Base-by-base conservation (phyloP, 2,888 invertebrate genomes). In the Synergus japonicus region DNA sequence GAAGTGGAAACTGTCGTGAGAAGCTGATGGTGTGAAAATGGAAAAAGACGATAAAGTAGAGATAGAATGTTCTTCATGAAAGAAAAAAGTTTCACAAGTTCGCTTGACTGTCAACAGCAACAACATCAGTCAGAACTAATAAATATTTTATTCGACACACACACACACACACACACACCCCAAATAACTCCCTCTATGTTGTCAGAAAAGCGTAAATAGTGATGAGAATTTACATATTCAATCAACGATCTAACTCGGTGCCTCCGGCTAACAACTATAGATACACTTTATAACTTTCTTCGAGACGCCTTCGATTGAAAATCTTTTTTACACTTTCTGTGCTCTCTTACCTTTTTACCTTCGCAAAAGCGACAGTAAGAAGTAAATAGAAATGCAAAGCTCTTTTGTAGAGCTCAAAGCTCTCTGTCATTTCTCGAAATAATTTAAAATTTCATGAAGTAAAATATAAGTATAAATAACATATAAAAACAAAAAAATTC, bases 1-100 rank as follows among this genome's bases (percentile, higher is more conserved):
- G 69, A 73, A 73, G 37, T 37, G n/a, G 54, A 73, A 49, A 73
- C n/a, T 77, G 78, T 79, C 79, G 79, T 77, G 76, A 78, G 79
- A 79, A 78, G 78, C 43, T 76, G 63, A 76, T 77, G 76, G 46
- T 69, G 79, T 49, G 73, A 73, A 79, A 69, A 79, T 79, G 78
- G 9, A 66, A 64, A 41, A 77, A 64, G 49, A 67, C 76, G 44
- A 76, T 41, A 66, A 78, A 41, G 29, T 60, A 65, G 18, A 18
- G 43, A 66, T 22, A 60, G 44, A 46, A 79, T 8, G 46, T 37
- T 49, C 49, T 18, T 1, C 15, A 4, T 69, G 69, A 69, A 49
- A 69, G 46, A 15, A 54, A 67, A 43, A 49, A 69, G 69, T 69
- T 49, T 69, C 29, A 1, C 22, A 73, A 49, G 37, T 73, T 13